Base-by-base conservation (phyloP, 1,140 invertebrate species). In the Drosophila nasuta region DNA sequence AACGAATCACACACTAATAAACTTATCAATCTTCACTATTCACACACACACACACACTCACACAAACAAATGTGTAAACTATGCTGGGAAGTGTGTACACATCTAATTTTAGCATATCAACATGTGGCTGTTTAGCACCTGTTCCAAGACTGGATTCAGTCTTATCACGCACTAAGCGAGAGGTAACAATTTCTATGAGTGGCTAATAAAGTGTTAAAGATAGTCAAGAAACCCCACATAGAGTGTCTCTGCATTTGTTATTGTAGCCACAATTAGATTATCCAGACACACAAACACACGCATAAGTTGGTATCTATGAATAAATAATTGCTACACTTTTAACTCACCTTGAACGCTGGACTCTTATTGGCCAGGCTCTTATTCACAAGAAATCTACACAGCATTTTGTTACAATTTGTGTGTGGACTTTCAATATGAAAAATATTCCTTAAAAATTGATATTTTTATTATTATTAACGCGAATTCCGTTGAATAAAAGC, bases 301-400 rank as follows among this genome's bases (percentile, higher is more conserved):
- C 6, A 35, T 11, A 43, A 0, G 10, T 43, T 43, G n/a, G 8
- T 2, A 38, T 43, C n/a, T 43, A 13, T 41, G 10, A 4, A 11
- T 41, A 43, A 41, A 20, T 57, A 33, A 13, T 41, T n/a, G 0
- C 15, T 0, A 11, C 3, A n/a, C 3, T 11, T 41, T n/a, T 51
- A 10, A n/a, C 70, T 74, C 33, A 80, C 78, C 78, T 80, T 80
- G 15, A 80, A 70, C 25, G 62, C 57, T 52, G 15, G 20, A n/a
- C 38, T 74, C 20, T 45, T 43, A 45, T 46, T 46, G 58, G 11
- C 46, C 17, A 59, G 15, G 13, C 38, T 33, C 8, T 57, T 72
- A 17, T 46, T 28, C 5, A 30, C 52, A 41, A 73, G 28, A 30
- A 78, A 52, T 58, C 66, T 70, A 28, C 66, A 49, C 51, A 80